Evolutionary conservation across 2,113 vertebrate genomes (phyloP), one percentile per base, ranked within the genome.

Genomic region (Dissostichus mawsoni): DNA sequence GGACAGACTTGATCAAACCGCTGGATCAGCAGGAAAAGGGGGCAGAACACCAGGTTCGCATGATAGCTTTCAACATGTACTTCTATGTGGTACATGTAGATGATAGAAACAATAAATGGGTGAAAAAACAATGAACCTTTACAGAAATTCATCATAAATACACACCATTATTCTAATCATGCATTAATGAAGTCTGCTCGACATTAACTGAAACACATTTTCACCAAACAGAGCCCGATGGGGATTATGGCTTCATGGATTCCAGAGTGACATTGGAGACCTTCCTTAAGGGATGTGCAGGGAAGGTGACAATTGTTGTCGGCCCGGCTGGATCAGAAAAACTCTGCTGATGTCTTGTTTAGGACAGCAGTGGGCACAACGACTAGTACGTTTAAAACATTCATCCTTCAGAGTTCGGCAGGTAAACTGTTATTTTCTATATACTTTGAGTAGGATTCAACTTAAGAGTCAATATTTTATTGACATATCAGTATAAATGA

Each of bases 321-420:
- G 97, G 97, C 7, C 95, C 92, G 57, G 91, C 97, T 1, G 97
- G 97, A 3, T 95, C 95, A 78, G 97, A 67, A 99, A 98, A 92
- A 97, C 96, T 44, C 86, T 95, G 20, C 87, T 98, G 7, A 94
- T 94, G 84, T 95, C 92, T 47, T 66, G 89, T 76, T 92, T 98
- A 12, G 95, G 95, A 80, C 94, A 92, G 62, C 94, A 92, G 29
- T 98, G 97, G 97, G 95, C 96, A 1, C 69, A 79, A 0, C 93
- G 93, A 10, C 75, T 90, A 7, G 92, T 93, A 81, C 69, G 86
- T 71, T 71, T 2, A 1, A 8, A 25, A 56, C 25, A 69, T 50
- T 25, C 13, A 48, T n/a, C 3, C 11, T 52, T 56, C 11, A 36
- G 5, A 36, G 33, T 3, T 36, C 33, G 33, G 33, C 33, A 36